Conservation (phyloP, 2,797 vertebrate genomes). For the Tragopan temminckii region DNA sequence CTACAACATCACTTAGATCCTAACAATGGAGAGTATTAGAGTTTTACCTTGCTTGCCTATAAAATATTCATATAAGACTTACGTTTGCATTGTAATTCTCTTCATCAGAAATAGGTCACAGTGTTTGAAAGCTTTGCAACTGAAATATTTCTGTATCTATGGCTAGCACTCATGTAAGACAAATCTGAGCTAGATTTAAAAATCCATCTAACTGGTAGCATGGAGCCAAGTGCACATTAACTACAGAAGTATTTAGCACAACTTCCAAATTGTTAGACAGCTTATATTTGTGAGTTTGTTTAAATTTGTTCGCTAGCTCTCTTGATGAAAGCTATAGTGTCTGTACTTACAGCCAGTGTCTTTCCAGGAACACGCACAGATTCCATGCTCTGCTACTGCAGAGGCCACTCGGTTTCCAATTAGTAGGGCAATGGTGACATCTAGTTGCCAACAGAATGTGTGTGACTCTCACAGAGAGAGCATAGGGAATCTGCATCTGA, state of each 20-base stretch:
- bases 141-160: not conserved
- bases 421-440: conserved; percentile 54
- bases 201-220: not conserved
- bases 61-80: not conserved
- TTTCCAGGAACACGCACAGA: not conserved
- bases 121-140: not conserved
- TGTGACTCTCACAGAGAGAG: not conserved
- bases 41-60: not conserved
- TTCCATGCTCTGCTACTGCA: not conserved
- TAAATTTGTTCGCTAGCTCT: not conserved
- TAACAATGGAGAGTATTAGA: not conserved
- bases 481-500: not conserved
- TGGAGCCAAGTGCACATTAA: not conserved
- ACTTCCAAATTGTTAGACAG: not conserved
- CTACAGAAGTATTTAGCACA: not conserved
- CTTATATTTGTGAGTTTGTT: not conserved
- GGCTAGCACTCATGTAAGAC: not conserved
- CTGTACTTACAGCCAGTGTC: not conserved
- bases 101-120: not conserved
- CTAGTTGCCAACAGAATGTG: conserved; percentile 48
- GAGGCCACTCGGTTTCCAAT: not conserved
- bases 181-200: not conserved
- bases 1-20: not conserved
- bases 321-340: not conserved
- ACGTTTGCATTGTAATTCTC: not conserved